phyloP scores from a whole-genome alignment of 1,140 invertebrate genomes.

The Drosophila serrata region DNA sequence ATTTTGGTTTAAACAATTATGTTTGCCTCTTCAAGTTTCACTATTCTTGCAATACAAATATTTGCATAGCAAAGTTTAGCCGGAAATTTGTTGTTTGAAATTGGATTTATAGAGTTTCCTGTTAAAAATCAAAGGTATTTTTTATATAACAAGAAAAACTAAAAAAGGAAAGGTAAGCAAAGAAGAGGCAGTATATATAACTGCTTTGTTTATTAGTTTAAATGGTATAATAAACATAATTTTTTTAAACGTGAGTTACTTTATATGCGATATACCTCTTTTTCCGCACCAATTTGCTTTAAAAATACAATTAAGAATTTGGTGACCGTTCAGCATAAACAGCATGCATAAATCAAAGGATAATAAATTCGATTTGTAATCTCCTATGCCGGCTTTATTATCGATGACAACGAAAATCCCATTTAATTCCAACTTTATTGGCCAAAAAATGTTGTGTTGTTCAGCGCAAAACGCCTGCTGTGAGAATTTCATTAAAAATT shows the following conservation, averaged over 20 bases:
- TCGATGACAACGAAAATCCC: slow-evolving; percentile 19
- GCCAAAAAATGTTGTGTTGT: slow-evolving; percentile 30
- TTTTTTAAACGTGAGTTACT: no score
- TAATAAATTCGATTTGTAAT: slow-evolving; percentile 27
- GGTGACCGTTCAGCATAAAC: neutral
- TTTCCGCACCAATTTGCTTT: no score
- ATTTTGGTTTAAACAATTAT: slow-evolving; percentile 29
- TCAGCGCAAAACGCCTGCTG: slow-evolving; percentile 10
- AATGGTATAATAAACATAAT: no score
- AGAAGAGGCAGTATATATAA: no score
- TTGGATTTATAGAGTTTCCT: neutral
- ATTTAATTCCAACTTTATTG: slow-evolving; percentile 28
- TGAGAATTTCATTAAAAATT: slow-evolving; percentile 43
- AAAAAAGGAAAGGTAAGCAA: neutral
- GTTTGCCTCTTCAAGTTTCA: neutral
- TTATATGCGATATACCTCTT: no score
- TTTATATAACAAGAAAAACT: neutral
- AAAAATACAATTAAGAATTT: slow-evolving; percentile 1
- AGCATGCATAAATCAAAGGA: slow-evolving; percentile 28
- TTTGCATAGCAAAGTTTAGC: neutral
- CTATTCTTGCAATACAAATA: slow-evolving; percentile 7
- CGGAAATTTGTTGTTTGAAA: neutral
- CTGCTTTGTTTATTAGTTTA: no score
- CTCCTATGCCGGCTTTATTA: slow-evolving; percentile 17
- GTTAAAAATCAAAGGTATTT: neutral